Evolutionary conservation across 2,113 vertebrate species (phyloP).

Genomic region (Eublepharis macularius): DNA sequence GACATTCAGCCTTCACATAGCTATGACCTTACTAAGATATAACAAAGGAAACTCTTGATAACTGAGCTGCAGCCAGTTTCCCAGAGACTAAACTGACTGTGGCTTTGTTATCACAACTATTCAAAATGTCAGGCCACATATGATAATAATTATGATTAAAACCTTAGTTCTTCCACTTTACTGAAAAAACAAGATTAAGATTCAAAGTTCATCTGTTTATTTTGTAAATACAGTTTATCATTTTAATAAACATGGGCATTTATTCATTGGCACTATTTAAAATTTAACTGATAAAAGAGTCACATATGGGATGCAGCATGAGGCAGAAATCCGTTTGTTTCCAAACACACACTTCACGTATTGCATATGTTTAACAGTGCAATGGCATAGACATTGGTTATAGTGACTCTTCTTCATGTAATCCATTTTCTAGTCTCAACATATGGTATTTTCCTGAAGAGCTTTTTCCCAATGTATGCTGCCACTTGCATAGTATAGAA

Average conservation of each 20-base stretch:
- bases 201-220: neutral
- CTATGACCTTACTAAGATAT: too few species aligned
- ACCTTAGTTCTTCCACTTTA: neutral
- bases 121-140: neutral
- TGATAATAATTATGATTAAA: neutral
- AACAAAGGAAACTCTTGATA: too few species aligned
- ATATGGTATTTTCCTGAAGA: constrained; percentile 24
- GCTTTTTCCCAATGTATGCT: constrained; percentile 7
- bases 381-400: neutral
- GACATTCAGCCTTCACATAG: too few species aligned
- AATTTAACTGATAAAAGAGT: neutral
- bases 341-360: neutral
- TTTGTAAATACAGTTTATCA: neutral
- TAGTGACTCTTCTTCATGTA: neutral
- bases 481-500: constrained; percentile 1
- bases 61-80: too few species aligned
- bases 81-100: too few species aligned
- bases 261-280: neutral
- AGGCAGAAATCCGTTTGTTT: neutral
- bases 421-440: neutral
- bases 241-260: neutral
- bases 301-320: neutral
- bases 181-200: neutral
- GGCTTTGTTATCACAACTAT: too few species aligned
- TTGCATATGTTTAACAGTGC: constrained; percentile 16